Evolutionary conservation across 2,888 invertebrate genomes (phyloP), one percentile per base, ranked within the genome.

Genomic region (Dastarcus helophoroides): DNA sequence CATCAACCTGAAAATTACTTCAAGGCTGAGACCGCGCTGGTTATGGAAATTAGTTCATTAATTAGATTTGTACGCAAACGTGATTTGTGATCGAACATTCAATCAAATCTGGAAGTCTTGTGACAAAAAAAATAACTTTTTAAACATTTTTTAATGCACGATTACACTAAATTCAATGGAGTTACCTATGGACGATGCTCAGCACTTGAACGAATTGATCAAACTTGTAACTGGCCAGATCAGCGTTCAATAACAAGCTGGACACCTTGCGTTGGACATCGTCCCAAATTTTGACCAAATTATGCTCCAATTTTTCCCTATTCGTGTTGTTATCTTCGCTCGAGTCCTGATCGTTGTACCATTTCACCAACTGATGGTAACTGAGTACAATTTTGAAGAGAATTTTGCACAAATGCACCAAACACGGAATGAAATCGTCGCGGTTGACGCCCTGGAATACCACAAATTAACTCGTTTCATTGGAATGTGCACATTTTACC

Each of bases 121-220:
- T n/a, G n/a, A n/a, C n/a, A n/a, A n/a, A 12, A 39, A 17, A 3
- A 28, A 22, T 13, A 13, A 11, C 22, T 26, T 14, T 33, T 26
- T 14, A 14, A 2, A 22, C n/a, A 25, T 14, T 11, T 8, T 17
- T 4, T 10, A 39, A 12, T 34, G 25, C 29, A 31, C 29, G 56
- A 22, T 24, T 24, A 24, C 5, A n/a, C n/a, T n/a, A n/a, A n/a
- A n/a, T n/a, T n/a, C n/a, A n/a, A n/a, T n/a, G n/a, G 8, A 31
- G 36, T 39, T 52, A 71, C 67, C 85, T 79, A 53, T 91, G 83
- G 41, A 91, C 72, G 15, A 91, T 74, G 8, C 85, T 84, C 14
- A 95, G 60, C 38, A 93, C 83, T 56, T 88, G 82, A 31, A 94
- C 83, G 50, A 94, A 93, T 55, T 93, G 89, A 50, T 95, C 94